Evolutionary conservation across 2,113 vertebrate species (phyloP).

Genomic region (Alethe castanea): DNA sequence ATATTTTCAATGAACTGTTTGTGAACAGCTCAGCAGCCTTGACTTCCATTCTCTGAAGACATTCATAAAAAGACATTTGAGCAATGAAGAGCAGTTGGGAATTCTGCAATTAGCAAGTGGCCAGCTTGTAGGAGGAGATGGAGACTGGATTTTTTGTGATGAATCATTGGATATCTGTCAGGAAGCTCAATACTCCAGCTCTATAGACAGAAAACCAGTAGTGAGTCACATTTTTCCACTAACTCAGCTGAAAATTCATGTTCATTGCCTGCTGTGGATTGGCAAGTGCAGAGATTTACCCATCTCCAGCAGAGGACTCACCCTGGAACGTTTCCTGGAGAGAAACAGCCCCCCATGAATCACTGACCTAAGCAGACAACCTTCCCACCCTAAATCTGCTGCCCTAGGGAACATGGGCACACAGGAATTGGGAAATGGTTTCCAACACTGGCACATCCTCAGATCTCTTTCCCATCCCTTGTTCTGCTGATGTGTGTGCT

Average conservation of each 20-base stretch:
- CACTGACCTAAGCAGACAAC: not conserved
- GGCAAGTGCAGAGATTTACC: not conserved
- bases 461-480: not conserved
- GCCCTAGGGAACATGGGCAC: not conserved
- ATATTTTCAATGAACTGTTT: not conserved
- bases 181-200: slow-evolving; percentile 47
- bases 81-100: not conserved
- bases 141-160: not conserved
- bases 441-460: not conserved
- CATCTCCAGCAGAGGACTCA: not conserved
- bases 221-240: slow-evolving; percentile 52
- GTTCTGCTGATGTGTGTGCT: not conserved
- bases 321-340: not conserved
- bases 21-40: not conserved
- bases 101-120: not conserved
- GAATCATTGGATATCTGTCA: not conserved
- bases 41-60: not conserved
- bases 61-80: not conserved
- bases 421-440: not conserved
- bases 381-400: not conserved
- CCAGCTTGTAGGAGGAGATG: not conserved
- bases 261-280: not conserved
- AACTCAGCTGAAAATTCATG: slow-evolving; percentile 16
- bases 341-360: not conserved
- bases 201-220: slow-evolving; percentile 60